phyloP scores from a whole-genome alignment of 2,113 vertebrate species.

The Onychorhynchus coronatus region DNA sequence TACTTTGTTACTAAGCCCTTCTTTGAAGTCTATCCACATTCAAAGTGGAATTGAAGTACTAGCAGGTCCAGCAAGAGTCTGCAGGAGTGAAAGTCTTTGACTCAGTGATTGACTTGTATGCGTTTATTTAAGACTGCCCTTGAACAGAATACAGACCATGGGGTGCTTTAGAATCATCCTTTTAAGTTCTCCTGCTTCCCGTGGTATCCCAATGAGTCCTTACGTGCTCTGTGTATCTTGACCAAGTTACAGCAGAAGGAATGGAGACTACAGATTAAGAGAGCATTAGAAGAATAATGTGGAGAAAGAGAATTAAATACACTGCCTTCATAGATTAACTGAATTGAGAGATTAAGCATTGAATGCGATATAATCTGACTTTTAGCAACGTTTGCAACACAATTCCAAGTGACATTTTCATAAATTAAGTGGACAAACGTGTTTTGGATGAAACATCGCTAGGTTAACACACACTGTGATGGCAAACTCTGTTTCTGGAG shows the following conservation, averaged over 20 bases:
- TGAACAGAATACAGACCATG: rapidly evolving
- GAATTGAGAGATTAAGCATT: background rate
- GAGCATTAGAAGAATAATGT: background rate
- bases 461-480: background rate
- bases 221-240: background rate
- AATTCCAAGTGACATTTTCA: background rate
- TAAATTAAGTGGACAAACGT: background rate
- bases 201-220: background rate
- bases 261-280: background rate
- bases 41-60: background rate
- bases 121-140: background rate
- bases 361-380: background rate
- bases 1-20: background rate
- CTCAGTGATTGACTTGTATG: background rate
- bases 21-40: background rate
- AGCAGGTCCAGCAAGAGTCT: background rate
- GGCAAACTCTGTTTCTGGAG: background rate
- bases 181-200: background rate
- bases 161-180: background rate
- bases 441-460: background rate
- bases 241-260: background rate
- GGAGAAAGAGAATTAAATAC: background rate
- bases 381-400: background rate
- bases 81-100: background rate
- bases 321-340: background rate